phyloP scores from a whole-genome alignment of 2,888 invertebrate genomes.

The Scrobipalpa costella region DNA sequence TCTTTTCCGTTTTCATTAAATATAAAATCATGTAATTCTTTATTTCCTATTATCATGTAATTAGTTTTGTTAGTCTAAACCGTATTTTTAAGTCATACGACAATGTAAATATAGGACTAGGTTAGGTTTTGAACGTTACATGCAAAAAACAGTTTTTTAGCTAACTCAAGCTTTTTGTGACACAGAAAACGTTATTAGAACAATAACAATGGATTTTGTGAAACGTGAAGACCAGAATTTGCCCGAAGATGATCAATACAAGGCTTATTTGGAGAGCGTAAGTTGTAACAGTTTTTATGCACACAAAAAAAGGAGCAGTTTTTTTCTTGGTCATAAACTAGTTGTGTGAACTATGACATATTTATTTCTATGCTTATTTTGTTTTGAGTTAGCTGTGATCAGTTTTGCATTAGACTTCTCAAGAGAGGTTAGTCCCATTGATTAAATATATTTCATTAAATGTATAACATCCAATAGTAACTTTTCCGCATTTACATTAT shows the following conservation, averaged over 20 bases:
- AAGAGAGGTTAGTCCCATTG: background rate
- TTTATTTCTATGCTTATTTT: background rate
- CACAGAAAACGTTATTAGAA: constrained; percentile 30
- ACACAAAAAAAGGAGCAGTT: constrained; percentile 17
- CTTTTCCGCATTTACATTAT: too few species aligned
- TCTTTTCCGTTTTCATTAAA: constrained; percentile 42
- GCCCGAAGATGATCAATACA: constrained; percentile 67
- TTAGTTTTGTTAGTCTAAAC: background rate
- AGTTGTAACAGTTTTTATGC: constrained; percentile 43
- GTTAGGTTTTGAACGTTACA: constrained; percentile 58
- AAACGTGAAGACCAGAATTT: constrained; percentile 68
- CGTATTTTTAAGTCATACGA: constrained; percentile 19
- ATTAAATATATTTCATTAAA: too few species aligned
- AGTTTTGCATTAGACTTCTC: background rate
- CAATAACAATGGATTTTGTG: constrained; percentile 66
- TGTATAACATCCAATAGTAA: too few species aligned
- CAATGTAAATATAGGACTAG: constrained; percentile 43
- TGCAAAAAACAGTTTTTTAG: constrained; percentile 38
- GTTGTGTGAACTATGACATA: constrained; percentile 29
- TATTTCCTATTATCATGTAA: background rate
- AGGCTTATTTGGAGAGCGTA: constrained; percentile 68
- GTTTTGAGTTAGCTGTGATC: background rate
- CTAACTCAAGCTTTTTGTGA: constrained; percentile 31
- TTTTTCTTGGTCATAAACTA: constrained; percentile 9
- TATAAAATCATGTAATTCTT: constrained; percentile 24